Evolutionary conservation across 2,797 vertebrate genomes (phyloP).

Genomic region (Coreius guichenoti): DNA sequence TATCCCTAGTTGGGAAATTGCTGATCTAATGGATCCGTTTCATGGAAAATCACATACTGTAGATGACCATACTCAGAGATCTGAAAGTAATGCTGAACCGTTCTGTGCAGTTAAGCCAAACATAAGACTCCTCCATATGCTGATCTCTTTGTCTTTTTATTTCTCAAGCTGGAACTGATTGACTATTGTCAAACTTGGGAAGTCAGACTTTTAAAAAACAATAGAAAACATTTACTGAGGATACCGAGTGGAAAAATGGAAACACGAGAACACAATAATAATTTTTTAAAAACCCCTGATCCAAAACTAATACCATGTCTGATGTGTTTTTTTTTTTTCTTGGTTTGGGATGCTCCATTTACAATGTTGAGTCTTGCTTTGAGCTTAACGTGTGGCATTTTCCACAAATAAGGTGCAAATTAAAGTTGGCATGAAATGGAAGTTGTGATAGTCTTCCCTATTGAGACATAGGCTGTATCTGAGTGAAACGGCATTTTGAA

Average conservation of each 20-base stretch:
- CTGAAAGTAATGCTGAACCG: not conserved
- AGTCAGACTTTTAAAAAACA: not conserved
- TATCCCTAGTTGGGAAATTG: not conserved
- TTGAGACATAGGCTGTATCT: not conserved
- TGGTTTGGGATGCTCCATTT: not conserved
- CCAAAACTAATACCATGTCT: not conserved
- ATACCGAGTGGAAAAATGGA: not conserved
- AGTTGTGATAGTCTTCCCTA: not conserved
- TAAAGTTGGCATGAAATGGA: not conserved
- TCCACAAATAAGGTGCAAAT: not conserved
- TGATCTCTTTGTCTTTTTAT: constrained; percentile 40
- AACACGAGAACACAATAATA: not conserved
- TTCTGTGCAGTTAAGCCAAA: constrained; percentile 57
- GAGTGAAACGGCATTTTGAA: not conserved
- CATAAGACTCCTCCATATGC: constrained; percentile 35
- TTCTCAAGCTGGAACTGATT: constrained; percentile 31
- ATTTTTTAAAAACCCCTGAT: no score
- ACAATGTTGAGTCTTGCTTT: not conserved
- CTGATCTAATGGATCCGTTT: constrained; percentile 9
- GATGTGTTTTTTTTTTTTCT: not conserved
- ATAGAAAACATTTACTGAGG: no score
- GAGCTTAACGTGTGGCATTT: not conserved
- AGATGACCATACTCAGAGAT: constrained; percentile 11
- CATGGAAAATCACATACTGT: not conserved
- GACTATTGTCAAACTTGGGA: constrained; percentile 28